Base-by-base conservation (phyloP, 2,888 invertebrate species). In the Meiosimyza decipiens region DNA sequence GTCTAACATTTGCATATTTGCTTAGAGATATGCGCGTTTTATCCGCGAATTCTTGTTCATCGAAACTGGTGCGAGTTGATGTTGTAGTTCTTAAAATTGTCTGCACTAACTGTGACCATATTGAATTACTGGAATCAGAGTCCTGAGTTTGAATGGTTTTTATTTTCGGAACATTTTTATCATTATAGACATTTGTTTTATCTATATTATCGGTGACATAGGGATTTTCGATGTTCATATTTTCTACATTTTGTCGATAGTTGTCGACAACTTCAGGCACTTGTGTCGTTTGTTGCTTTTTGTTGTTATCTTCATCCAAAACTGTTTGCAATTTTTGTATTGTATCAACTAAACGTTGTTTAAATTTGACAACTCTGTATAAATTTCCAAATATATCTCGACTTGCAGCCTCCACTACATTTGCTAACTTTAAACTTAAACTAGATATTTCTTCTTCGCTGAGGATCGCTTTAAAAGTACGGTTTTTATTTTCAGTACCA, bases 21-120 rank as follows among this genome's bases (percentile, higher is more conserved):
- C 90, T 90, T 77, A 92, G 91, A 73, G 89, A 90, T 72, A 78
- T 78, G 22, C 84, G 89, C 74, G 95, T 92, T 79, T 91, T 91
- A 80, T 93, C 92, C 49, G 40, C 40, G 9, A 40, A 40, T 80
- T 93, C 93, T 18, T 63, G 62, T 6, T 93, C 92, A 83, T 95
- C 92, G 82, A 94, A 94, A 77, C 86, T 84, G 0, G 88, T 83
- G 77, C 89, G 89, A 3, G 89, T 85, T 86, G 88, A 18, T 75
- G 89, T 88, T 50, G 87, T 88, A 62, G 83, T 84, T 51, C 87
- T 89, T 28, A 91, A 81, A 74, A 90, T 89, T 52, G 90, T 89
- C 81, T 90, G 90, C 47, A 91, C 87, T 7, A 90, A 89, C 76
- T 90, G 89, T 0, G 90, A 90, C 75, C 91, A 86, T 52, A 91